Evolutionary conservation across 2,113 vertebrate species (phyloP).

Genomic region (Leucopsar rothschildi): DNA sequence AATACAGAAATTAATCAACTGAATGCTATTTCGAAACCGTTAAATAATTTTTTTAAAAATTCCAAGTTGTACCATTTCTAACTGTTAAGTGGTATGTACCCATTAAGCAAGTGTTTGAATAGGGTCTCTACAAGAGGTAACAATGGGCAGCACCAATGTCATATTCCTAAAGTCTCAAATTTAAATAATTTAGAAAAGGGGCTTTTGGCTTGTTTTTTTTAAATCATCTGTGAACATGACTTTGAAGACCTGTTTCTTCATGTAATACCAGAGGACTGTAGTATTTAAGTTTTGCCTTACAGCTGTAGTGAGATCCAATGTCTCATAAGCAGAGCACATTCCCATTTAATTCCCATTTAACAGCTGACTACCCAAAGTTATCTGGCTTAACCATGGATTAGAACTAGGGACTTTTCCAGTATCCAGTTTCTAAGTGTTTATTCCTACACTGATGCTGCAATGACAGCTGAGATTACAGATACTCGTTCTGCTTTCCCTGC

Average conservation of each 20-base stretch:
- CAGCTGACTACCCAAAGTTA: neutral
- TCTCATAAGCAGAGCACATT: neutral
- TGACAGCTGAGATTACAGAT: neutral
- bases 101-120: neutral
- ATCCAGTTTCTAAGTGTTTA: neutral
- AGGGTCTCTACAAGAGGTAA: neutral
- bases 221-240: neutral
- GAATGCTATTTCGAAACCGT: neutral
- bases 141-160: rapidly evolving
- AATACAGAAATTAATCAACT: neutral
- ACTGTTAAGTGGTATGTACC: neutral
- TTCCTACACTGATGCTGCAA: neutral
- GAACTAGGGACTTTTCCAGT: neutral
- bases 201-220: neutral
- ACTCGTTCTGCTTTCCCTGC: neutral
- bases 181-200: neutral
- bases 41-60: neutral
- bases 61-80: neutral
- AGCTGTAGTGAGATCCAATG: neutral
- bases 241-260: neutral
- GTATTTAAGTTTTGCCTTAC: neutral
- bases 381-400: neutral
- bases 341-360: neutral
- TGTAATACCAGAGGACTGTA: neutral
- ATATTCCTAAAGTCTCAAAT: neutral